Evolutionary conservation across 2,888 invertebrate genomes (phyloP).

Genomic region (Lasioglossum lativentre): DNA sequence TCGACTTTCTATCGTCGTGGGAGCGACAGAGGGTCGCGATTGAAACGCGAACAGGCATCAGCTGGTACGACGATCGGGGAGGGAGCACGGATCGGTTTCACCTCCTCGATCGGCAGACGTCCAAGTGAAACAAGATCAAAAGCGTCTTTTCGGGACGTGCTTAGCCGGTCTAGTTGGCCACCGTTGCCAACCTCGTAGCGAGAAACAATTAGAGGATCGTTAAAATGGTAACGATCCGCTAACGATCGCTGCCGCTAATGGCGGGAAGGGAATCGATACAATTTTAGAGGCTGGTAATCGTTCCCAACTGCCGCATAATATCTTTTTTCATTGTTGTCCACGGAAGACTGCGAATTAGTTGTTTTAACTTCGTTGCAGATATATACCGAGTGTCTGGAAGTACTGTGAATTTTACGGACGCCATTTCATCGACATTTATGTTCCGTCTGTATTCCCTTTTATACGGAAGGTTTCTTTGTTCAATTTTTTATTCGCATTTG

Average conservation of each 20-base stretch:
- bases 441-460: neutral
- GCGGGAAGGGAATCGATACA: slow-evolving; percentile 32
- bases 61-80: slow-evolving; percentile 26
- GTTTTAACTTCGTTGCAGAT: neutral
- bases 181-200: slow-evolving; percentile 14
- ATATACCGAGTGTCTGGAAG: neutral
- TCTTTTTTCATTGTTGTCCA: slow-evolving; percentile 1
- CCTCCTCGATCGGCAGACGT: slow-evolving; percentile 35
- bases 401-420: neutral
- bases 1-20: slow-evolving; percentile 65
- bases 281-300: slow-evolving; percentile 35
- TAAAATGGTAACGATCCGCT: slow-evolving; percentile 46
- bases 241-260: slow-evolving; percentile 39
- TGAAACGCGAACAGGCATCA: slow-evolving; percentile 63
- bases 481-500: neutral
- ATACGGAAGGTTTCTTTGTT: neutral
- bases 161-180: slow-evolving; percentile 41
- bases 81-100: slow-evolving; percentile 5
- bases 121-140: slow-evolving; percentile 36
- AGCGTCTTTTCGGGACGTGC: slow-evolving; percentile 36
- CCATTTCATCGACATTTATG: neutral
- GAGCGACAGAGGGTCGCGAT: slow-evolving; percentile 64
- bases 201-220: slow-evolving; percentile 53
- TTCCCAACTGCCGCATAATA: neutral
- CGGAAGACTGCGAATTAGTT: slow-evolving; percentile 8